Evolutionary conservation across 2,888 invertebrate genomes (phyloP).

Genomic region (Julus scanicus): DNA sequence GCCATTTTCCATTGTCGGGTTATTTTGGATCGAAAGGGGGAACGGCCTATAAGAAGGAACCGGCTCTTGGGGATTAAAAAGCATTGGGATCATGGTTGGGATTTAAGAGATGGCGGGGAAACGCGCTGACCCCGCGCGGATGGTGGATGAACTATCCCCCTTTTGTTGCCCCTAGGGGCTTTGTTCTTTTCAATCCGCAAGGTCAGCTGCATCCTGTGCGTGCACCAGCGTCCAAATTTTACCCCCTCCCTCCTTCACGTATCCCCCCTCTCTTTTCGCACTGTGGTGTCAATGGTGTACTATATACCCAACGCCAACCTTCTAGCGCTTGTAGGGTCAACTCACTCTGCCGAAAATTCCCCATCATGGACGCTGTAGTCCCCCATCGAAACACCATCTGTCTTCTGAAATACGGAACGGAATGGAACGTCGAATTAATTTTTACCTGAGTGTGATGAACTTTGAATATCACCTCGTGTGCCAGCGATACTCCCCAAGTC

Average conservation of each 20-base stretch:
- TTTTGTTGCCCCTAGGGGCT: slow-evolving; percentile 48
- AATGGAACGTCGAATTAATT: neutral
- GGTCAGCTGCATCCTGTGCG: slow-evolving; percentile 53
- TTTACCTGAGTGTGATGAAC: too few species aligned
- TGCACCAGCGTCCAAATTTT: neutral
- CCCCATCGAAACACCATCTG: neutral
- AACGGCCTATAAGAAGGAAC: neutral
- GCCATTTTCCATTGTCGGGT: neutral
- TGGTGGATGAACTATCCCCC: slow-evolving; percentile 52
- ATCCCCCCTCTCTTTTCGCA: slow-evolving; percentile 17
- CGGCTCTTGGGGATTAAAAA: neutral
- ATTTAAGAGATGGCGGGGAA: neutral
- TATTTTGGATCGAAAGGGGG: slow-evolving; percentile 13
- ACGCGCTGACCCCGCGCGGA: slow-evolving; percentile 41
- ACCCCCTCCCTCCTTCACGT: neutral
- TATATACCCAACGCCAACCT: neutral
- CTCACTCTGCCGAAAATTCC: neutral
- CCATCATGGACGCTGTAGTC: neutral
- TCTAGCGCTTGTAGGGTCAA: neutral
- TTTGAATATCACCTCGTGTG: too few species aligned
- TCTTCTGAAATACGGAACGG: neutral
- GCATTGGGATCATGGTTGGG: neutral
- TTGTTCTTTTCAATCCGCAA: slow-evolving; percentile 48
- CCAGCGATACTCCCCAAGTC: too few species aligned
- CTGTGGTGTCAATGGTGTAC: neutral